Evolutionary conservation across 2,797 vertebrate genomes (phyloP).

Genomic region (Ateles fusciceps): DNA sequence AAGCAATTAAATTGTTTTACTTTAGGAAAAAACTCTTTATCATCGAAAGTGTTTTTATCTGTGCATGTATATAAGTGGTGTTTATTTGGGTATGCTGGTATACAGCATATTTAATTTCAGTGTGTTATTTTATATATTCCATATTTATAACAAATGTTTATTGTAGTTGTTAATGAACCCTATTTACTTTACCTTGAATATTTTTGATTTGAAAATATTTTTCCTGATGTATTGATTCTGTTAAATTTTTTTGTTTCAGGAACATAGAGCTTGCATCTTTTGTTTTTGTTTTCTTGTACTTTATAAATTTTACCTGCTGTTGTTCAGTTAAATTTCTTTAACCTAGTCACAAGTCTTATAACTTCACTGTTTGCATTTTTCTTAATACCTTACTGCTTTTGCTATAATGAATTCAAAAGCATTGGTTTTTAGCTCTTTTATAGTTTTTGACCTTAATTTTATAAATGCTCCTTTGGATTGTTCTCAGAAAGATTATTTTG

Average conservation of each 20-base stretch:
- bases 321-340: conserved; percentile 33
- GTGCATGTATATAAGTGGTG: background rate
- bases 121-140: conserved; percentile 10
- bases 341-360: background rate
- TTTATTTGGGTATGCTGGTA: background rate
- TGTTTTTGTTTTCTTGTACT: conserved; percentile 38
- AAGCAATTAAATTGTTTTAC: conserved; percentile 4
- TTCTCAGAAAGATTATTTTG: conserved; percentile 54
- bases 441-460: conserved; percentile 54
- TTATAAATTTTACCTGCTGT: conserved; percentile 6
- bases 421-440: conserved; percentile 38
- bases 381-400: background rate
- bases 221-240: background rate
- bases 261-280: background rate
- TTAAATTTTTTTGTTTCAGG: conserved; percentile 36
- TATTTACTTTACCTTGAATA: conserved; percentile 33
- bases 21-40: background rate
- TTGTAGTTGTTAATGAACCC: background rate
- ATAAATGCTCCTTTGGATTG: conserved; percentile 30
- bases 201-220: conserved; percentile 45
- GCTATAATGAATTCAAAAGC: conserved; percentile 2
- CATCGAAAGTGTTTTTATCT: background rate
- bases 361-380: background rate
- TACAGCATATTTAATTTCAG: conserved; percentile 20
- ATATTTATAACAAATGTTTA: background rate